Percentiles rank a stretch among this genome's conserved stretches.
These are phyloP conservation scores for Eumaeus atala DNA, from an alignment of 1,140 invertebrate species.

Conservation along the genomic window DNA sequence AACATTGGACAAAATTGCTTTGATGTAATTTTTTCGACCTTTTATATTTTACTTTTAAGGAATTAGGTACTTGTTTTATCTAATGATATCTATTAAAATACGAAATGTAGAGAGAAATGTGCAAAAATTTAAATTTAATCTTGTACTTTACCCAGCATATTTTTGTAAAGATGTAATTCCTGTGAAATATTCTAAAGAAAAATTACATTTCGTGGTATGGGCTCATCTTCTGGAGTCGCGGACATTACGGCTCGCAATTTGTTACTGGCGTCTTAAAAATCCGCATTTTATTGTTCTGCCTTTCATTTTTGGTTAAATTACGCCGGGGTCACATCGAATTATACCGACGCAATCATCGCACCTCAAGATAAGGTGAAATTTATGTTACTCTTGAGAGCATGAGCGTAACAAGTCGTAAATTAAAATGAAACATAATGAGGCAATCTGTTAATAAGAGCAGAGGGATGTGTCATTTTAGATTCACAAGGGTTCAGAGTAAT, in stretches of 20 bases:
- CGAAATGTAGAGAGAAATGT: too few relatives aligned
- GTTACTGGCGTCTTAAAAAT: constrained; percentile 62
- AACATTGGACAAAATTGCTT: too few relatives aligned
- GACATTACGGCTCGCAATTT: constrained; percentile 53
- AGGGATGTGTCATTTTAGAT: too few relatives aligned
- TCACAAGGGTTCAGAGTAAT: too few relatives aligned
- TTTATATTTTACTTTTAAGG: too few relatives aligned
- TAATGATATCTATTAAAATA: too few relatives aligned
- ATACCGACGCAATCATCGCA: constrained; percentile 9
- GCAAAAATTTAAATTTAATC: not conserved
- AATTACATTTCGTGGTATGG: constrained; percentile 36
- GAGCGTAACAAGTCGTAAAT: too few relatives aligned
- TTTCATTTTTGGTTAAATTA: constrained; percentile 53
- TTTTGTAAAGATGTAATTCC: constrained; percentile 4
- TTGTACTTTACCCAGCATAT: constrained; percentile 1
- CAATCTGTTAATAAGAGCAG: too few relatives aligned
- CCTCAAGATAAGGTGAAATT: not conserved
- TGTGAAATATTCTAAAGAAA: constrained; percentile 14
- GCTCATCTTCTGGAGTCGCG: constrained; percentile 48
- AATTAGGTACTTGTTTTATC: too few relatives aligned
- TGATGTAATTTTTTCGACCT: too few relatives aligned
- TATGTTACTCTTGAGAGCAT: not conserved
- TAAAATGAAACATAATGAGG: too few relatives aligned
- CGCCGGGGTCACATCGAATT: constrained; percentile 26
- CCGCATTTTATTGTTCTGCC: constrained; percentile 62